Base-by-base conservation (phyloP, 2,888 invertebrate species). In the Argynnis bischoffii region DNA sequence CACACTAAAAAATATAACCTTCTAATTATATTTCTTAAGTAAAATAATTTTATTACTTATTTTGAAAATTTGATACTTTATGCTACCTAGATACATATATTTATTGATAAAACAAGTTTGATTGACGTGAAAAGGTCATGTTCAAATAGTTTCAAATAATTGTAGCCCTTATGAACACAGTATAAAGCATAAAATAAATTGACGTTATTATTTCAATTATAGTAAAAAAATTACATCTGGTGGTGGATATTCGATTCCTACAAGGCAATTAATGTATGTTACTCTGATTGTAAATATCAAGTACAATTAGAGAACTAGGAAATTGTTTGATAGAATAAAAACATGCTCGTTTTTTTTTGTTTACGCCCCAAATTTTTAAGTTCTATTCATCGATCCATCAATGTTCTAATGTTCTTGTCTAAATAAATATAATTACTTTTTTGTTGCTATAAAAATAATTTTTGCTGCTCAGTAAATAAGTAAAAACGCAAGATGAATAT, bases 61-160 rank as follows among this genome's bases (percentile, higher is more conserved):
- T 41, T 41, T 41, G 35, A 41, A 41, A 41, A 41, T 41, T 41
- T 41, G 35, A 41, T 41, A 41, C 35, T 41, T 41, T 41, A 41
- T 41, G 8, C 8, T 8, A 11, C 8, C 35, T 2, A 35, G 0
- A 15, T 51, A 18, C 18, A 18, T 18, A 14, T 51, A 11, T 61
- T 53, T 64, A 55, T 66, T 53, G 56, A 72, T 68, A 61, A 72
- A 76, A 76, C 77, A 67, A 64, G 74, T 74, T 75, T 77, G 77
- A 76, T 77, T 75, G 76, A 75, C 75, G 63, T 68, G 63, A 69
- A 74, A 78, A 79, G 79, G 78, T 78, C 77, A 72, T 64, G 66
- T 66, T 63, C 66, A 61, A n/a, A 26, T 5, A 15, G 21, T 41
- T 41, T 8, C 11, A 26, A 31, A 2, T n/a, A 47, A 59, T 48